Conservation (phyloP, 92 coral and sea anemone species). For the Anthopleura xanthogrammica region DNA sequence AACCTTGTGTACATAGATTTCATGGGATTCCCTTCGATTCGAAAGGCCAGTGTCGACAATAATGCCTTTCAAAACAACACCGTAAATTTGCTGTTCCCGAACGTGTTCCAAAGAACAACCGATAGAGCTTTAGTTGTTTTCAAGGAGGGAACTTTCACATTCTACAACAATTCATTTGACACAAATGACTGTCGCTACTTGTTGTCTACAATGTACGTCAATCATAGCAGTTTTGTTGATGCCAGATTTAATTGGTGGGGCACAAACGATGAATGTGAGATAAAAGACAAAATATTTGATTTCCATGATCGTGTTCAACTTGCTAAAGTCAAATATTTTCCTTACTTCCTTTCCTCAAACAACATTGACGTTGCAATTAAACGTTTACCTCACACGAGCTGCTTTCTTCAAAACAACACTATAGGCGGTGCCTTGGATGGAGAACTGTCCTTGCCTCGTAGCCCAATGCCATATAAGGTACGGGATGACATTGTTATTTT, state of each 20-base stretch:
- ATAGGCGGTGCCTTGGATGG: slow-evolving; percentile 58
- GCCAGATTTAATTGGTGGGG: slow-evolving; percentile 78
- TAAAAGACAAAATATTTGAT: slow-evolving; percentile 56
- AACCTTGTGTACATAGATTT: slow-evolving; percentile 46
- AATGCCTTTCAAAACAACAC: slow-evolving; percentile 47
- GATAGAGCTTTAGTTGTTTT: slow-evolving; percentile 41
- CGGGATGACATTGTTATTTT: slow-evolving; percentile 55
- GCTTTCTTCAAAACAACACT: slow-evolving; percentile 35
- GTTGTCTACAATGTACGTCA: slow-evolving; percentile 30
- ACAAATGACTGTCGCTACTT: slow-evolving; percentile 29
- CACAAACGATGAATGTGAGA: slow-evolving; percentile 37
- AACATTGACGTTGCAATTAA: slow-evolving; percentile 1
- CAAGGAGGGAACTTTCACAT: slow-evolving; percentile 47
- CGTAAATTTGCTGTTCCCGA: slow-evolving; percentile 19
- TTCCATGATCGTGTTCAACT: slow-evolving; percentile 55
- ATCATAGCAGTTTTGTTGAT: slow-evolving; percentile 26
- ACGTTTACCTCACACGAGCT: slow-evolving; percentile 13
- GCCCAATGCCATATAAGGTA: slow-evolving; percentile 49
- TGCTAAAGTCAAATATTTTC: slow-evolving; percentile 44
- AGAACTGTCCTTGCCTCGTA: slow-evolving; percentile 23
- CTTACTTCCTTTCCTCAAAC: slow-evolving; percentile 45
- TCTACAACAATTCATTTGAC: slow-evolving; percentile 46
- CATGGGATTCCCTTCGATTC: slow-evolving; percentile 25
- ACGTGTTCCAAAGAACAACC: slow-evolving; percentile 38
- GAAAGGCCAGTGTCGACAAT: slow-evolving; percentile 23